phyloP scores from a whole-genome alignment of 2,797 vertebrate genomes.

The Aselliscus stoliczkanus region DNA sequence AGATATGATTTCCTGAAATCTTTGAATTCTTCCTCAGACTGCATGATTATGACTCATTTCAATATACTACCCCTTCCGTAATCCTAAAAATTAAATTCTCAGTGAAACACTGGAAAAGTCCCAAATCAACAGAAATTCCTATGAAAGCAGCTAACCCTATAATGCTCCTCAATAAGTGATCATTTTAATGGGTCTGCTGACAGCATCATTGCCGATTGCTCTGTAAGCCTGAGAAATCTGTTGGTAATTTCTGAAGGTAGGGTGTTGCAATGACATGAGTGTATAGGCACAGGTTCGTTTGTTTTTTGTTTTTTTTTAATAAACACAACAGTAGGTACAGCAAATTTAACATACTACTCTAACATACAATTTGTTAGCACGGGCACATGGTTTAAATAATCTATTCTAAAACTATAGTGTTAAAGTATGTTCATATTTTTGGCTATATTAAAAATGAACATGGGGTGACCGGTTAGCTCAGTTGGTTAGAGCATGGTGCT shows the following conservation, averaged over 20 bases:
- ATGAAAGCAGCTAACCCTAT: neutral
- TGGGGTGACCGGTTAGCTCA: no score
- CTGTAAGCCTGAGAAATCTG: neutral
- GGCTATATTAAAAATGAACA: neutral
- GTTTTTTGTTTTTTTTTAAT: neutral
- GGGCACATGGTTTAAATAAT: conserved; percentile 36
- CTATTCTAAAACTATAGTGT: neutral
- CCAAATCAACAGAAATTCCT: neutral
- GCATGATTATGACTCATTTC: neutral
- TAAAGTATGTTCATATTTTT: conserved; percentile 7
- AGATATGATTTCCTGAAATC: neutral
- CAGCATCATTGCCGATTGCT: neutral
- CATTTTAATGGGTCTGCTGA: neutral
- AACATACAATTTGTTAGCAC: conserved; percentile 58
- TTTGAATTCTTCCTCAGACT: neutral
- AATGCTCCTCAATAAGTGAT: neutral
- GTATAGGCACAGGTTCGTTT: neutral
- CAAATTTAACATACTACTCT: conserved; percentile 11
- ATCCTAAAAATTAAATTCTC: neutral
- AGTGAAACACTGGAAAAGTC: neutral
- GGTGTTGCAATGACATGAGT: neutral
- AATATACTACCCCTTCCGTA: neutral
- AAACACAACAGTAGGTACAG: neutral
- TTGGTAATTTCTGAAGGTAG: neutral
- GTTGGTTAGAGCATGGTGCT: no score